A percentile compares a stretch with the other conserved stretches of the same genome.
Evolutionary conservation across 2,888 invertebrate genomes (phyloP).

Genomic region (Metacarcinus magister): DNA sequence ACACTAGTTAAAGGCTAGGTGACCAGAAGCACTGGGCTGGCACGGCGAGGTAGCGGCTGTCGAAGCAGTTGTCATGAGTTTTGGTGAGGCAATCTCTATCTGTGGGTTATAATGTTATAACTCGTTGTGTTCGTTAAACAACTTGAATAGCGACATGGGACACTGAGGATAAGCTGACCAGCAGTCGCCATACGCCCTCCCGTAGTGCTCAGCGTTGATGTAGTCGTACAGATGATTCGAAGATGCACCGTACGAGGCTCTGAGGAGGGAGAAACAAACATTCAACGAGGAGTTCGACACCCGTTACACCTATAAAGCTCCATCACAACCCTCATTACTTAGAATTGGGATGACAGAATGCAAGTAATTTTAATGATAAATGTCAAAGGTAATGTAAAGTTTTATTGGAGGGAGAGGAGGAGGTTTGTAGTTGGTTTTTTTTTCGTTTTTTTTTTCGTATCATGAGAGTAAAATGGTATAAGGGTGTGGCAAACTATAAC

Average conservation of each 20-base stretch:
- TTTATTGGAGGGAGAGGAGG: background rate
- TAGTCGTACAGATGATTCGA: conserved; percentile 74
- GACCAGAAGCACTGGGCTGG: background rate
- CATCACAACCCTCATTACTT: background rate
- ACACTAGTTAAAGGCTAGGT: background rate
- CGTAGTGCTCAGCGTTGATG: conserved; percentile 81
- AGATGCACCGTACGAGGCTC: conserved; percentile 72
- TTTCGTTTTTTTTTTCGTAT: too few species aligned
- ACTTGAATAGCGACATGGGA: conserved; percentile 80
- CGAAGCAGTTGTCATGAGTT: background rate
- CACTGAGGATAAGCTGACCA: conserved; percentile 81
- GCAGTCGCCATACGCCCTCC: conserved; percentile 81
- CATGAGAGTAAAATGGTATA: too few species aligned
- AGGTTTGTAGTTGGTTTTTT: too few species aligned
- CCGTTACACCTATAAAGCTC: background rate
- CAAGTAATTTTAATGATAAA: background rate
- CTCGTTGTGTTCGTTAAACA: conserved; percentile 72
- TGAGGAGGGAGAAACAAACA: background rate
- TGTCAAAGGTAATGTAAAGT: background rate
- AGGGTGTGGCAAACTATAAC: background rate
- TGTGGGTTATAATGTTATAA: background rate
- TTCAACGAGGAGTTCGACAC: background rate
- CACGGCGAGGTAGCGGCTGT: background rate
- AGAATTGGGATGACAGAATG: background rate
- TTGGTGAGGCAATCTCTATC: background rate